phyloP scores from a whole-genome alignment of 2,113 vertebrate genomes.

The Amphiprion ocellaris region DNA sequence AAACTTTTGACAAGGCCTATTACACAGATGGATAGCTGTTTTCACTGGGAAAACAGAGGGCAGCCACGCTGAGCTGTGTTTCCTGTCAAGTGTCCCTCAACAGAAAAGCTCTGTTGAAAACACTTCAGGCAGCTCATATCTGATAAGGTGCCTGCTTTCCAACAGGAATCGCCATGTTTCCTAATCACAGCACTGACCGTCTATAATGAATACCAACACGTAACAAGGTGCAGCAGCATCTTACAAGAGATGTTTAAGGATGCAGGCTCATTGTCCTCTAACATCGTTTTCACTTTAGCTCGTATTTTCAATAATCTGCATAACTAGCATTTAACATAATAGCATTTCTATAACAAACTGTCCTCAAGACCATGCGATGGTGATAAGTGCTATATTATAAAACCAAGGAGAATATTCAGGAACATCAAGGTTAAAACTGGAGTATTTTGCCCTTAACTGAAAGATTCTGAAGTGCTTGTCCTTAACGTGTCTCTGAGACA shows the following conservation, averaged over 20 bases:
- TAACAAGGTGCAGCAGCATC: neutral
- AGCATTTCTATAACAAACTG: neutral
- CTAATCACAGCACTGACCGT: slow-evolving; percentile 42
- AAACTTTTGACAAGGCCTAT: slow-evolving; percentile 78
- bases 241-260: neutral
- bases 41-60: slow-evolving; percentile 52
- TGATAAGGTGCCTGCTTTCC: slow-evolving; percentile 43
- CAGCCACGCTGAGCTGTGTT: slow-evolving; percentile 26
- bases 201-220: slow-evolving; percentile 20
- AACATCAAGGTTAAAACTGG: neutral
- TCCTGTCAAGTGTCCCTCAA: slow-evolving; percentile 49
- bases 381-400: neutral
- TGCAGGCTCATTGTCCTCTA: neutral
- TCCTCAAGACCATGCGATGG: neutral
- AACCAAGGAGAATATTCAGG: neutral
- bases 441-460: neutral
- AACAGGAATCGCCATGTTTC: slow-evolving; percentile 28
- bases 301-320: neutral
- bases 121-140: slow-evolving; percentile 47
- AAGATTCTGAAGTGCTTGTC: neutral
- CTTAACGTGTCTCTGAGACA: slow-evolving; percentile 6
- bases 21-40: slow-evolving; percentile 75
- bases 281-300: slow-evolving; percentile 11
- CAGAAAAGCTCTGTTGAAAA: slow-evolving; percentile 38
- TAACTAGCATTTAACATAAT: neutral